Evolutionary conservation across 92 coral and sea anemone species (phyloP).

Genomic region (Metridium senile): DNA sequence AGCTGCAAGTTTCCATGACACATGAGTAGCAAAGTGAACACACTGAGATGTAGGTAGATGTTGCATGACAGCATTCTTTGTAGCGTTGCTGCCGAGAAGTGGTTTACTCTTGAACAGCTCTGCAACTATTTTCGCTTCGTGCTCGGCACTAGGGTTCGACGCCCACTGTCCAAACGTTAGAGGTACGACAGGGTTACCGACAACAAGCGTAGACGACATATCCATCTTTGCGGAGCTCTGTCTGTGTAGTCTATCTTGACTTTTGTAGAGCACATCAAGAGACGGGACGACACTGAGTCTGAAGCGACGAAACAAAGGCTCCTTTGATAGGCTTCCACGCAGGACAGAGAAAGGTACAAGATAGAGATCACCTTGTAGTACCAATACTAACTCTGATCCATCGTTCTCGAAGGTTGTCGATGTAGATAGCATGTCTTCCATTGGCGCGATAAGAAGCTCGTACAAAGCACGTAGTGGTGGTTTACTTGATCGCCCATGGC

Average conservation of each 20-base stretch:
- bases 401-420: slow-evolving; percentile 86
- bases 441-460: slow-evolving; percentile 89
- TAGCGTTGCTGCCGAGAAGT: slow-evolving; percentile 79
- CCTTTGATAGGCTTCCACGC: slow-evolving; percentile 87
- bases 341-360: slow-evolving; percentile 95
- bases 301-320: slow-evolving; percentile 80
- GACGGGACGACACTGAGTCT: slow-evolving; percentile 89
- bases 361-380: slow-evolving; percentile 92
- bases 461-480: slow-evolving; percentile 93
- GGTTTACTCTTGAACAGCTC: slow-evolving; percentile 90
- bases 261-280: slow-evolving; percentile 65
- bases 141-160: slow-evolving; percentile 89
- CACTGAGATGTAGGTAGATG: slow-evolving; percentile 81
- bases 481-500: slow-evolving; percentile 69
- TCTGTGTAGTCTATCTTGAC: slow-evolving; percentile 39
- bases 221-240: slow-evolving; percentile 38
- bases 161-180: slow-evolving; percentile 92
- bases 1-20: slow-evolving; percentile 97
- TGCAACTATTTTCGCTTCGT: slow-evolving; percentile 96
- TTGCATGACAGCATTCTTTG: slow-evolving; percentile 72
- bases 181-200: slow-evolving; percentile 96
- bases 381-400: slow-evolving; percentile 85
- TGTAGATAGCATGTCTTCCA: slow-evolving; percentile 83
- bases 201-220: slow-evolving; percentile 72
- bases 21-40: slow-evolving; percentile 97